A percentile compares a stretch with the other conserved stretches of the same genome.
These are phyloP conservation scores for Xanthorhoe designata DNA, from an alignment of 2,888 invertebrate genomes.

Conservation along the genomic window DNA sequence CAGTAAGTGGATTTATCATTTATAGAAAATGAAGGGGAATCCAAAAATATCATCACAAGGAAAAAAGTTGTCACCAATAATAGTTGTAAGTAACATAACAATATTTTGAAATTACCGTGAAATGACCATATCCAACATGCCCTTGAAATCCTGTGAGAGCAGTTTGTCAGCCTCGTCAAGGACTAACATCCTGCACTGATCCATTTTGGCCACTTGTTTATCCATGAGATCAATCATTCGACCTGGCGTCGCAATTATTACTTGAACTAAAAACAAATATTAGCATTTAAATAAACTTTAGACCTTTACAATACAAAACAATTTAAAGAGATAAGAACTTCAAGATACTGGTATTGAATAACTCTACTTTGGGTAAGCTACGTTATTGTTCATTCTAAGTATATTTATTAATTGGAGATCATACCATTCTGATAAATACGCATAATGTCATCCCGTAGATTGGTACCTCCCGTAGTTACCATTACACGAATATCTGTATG, in stretches of 20 bases:
- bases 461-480: conserved; percentile 99
- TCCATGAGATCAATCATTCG: conserved; percentile 99
- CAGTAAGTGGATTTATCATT: conserved; percentile 66
- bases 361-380: not conserved
- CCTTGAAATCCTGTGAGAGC: conserved; percentile 99
- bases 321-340: not conserved
- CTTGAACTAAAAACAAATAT: conserved; percentile 90
- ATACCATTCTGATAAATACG: conserved; percentile 98
- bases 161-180: conserved; percentile 99
- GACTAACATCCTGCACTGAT: conserved; percentile 98
- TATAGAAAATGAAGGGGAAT: conserved; percentile 84
- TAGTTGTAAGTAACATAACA: too few relatives aligned
- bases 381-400: not conserved
- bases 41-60: conserved; percentile 77
- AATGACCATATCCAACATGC: conserved; percentile 99
- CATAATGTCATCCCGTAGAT: conserved; percentile 99
- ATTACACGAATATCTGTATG: conserved; percentile 98
- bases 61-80: not conserved
- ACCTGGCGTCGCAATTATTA: conserved; percentile 99
- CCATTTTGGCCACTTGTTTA: conserved; percentile 97
- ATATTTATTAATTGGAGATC: not conserved
- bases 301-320: not conserved
- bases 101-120: conserved; percentile 63
- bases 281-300: not conserved
- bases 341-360: not conserved